Base-by-base conservation (phyloP, 2,888 invertebrate species). In the Anodontia alba region DNA sequence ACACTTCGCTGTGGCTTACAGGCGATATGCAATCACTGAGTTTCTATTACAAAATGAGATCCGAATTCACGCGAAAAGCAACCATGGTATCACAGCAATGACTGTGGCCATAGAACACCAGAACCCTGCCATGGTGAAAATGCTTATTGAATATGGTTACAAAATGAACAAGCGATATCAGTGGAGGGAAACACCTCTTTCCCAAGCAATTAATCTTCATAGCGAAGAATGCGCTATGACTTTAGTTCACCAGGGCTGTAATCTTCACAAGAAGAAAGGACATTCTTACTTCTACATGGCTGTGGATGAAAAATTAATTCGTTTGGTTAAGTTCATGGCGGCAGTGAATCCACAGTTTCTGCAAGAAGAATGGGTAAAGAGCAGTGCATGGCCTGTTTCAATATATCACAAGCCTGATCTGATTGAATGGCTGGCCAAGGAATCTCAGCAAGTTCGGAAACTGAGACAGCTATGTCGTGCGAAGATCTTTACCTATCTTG, bases 161-260 rank as follows among this genome's bases (percentile, higher is more conserved):
- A 89, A 90, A 74, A 86, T 92, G 73, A 89, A 93, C 84, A 88
- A 88, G 74, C 80, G 82, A 36, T 93, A 90, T 76, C 88, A 87
- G 73, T 91, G 91, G 91, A 90, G 89, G 33, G 93, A 93, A 73
- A 92, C 92, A 0, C 93, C 93, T 0, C 81, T 93, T 23, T 90
- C 92, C 26, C 92, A 93, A 76, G 93, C 93, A 23, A 91, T 93
- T 0, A 89, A 88, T 15, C 69, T 91, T 8, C 93, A 93, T 78
- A 89, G 91, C 73, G 90, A 92, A 72, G 87, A 90, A 71, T 92
- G 91, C 83, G 93, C 93, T 31, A 84, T 93, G 81, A 91, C 92
- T 1, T 80, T 93, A 15, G 88, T 93, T 43, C 90, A 90, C 66
- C 90, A 89, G 82, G 93, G 93, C 2, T 92, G 92, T 80, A 83